Evolutionary conservation across 2,888 invertebrate genomes (phyloP).

Genomic region (Clunio marinus): DNA sequence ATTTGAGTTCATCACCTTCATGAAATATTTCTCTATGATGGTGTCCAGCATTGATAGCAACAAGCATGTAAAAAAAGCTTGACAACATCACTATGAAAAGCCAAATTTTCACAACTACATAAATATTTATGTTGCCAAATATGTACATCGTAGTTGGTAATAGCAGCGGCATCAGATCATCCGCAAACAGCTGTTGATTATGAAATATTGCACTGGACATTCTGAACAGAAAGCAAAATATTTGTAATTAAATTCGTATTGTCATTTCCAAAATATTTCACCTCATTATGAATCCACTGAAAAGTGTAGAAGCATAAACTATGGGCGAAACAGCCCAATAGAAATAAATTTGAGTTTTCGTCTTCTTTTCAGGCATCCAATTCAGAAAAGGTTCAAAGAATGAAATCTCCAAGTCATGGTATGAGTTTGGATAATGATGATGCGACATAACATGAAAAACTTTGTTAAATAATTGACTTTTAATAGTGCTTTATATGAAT

Average conservation of each 20-base stretch:
- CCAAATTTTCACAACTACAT: constrained; percentile 52
- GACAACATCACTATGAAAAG: constrained; percentile 54
- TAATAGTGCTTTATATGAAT: not conserved
- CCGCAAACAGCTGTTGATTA: constrained; percentile 44
- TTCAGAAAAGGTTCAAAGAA: constrained; percentile 63
- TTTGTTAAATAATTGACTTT: constrained; percentile 57
- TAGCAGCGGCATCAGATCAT: constrained; percentile 51
- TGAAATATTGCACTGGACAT: not conserved
- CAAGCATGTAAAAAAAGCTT: constrained; percentile 59
- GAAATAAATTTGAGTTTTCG: constrained; percentile 51
- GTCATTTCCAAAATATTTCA: no score
- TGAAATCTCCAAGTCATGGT: constrained; percentile 68
- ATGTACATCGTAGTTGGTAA: constrained; percentile 52
- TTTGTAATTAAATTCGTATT: constrained; percentile 43
- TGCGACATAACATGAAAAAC: constrained; percentile 73
- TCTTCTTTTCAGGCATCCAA: constrained; percentile 57
- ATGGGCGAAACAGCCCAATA: not conserved
- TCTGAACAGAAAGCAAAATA: no score
- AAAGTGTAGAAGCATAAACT: constrained; percentile 44
- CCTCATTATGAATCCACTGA: no score
- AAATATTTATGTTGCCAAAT: constrained; percentile 45
- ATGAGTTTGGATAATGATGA: constrained; percentile 72
- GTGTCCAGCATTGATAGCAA: constrained; percentile 71
- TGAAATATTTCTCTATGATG: constrained; percentile 76
- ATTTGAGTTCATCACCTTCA: constrained; percentile 65